Percentiles rank a stretch among this genome's conserved stretches.
These are phyloP conservation scores for Falco columbarius DNA, from an alignment of 2,797 vertebrate species.

Conservation along the genomic window DNA sequence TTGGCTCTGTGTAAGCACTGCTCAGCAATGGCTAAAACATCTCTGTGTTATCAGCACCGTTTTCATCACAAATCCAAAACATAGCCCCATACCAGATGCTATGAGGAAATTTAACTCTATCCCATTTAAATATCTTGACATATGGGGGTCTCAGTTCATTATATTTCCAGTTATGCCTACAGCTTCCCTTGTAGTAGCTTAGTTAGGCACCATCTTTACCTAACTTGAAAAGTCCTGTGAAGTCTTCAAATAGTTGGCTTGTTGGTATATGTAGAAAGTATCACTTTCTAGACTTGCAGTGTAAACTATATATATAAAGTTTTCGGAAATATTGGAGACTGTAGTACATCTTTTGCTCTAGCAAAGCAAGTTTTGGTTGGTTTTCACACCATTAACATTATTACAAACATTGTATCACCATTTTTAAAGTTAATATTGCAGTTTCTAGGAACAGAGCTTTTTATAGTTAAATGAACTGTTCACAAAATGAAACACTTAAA, in stretches of 20 bases:
- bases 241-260: background rate
- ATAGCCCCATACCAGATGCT: fast-evolving
- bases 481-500: background rate
- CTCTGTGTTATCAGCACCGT: background rate
- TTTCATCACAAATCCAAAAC: background rate
- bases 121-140: background rate
- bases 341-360: background rate
- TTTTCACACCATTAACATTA: background rate
- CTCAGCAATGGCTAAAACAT: background rate
- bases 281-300: background rate
- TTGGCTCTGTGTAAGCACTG: background rate
- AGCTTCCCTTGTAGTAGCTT: background rate
- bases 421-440: background rate
- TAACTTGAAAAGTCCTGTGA: background rate
- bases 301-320: background rate
- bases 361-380: background rate
- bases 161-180: background rate
- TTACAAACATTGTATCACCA: background rate
- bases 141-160: background rate
- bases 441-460: background rate
- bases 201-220: background rate
- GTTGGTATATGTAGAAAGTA: background rate
- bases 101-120: background rate
- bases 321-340: background rate
- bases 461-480: background rate